A percentile compares a stretch with the other conserved stretches of the same genome.
phyloP scores from a whole-genome alignment of 1,140 invertebrate genomes.

The Bombus pascuorum region DNA sequence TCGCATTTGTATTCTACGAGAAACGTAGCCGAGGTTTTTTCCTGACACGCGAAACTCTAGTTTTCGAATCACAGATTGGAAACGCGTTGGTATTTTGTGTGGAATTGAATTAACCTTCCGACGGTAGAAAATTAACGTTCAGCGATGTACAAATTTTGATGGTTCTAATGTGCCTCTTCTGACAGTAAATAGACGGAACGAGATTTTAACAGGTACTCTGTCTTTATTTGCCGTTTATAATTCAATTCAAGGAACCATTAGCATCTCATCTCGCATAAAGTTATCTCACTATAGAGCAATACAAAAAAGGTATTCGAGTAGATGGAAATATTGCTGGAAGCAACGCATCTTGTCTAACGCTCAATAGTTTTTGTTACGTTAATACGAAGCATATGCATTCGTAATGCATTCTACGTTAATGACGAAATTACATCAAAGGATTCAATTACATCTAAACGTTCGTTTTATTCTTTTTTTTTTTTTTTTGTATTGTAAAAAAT shows the following conservation, averaged over 20 bases:
- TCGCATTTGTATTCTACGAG: constrained; percentile 9
- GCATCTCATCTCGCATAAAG: neutral
- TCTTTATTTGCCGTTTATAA: neutral
- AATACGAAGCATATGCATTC: too few relatives aligned
- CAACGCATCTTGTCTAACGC: neutral
- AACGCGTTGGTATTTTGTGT: neutral
- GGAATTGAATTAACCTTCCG: neutral
- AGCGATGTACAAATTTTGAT: neutral
- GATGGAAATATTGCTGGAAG: neutral
- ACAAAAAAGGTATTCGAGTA: neutral
- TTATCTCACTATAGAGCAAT: neutral
- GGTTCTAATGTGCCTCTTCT: neutral
- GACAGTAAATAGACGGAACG: too few relatives aligned
- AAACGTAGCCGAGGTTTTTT: neutral
- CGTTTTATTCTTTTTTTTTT: too few relatives aligned
- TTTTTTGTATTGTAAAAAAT: too few relatives aligned
- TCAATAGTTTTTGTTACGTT: neutral
- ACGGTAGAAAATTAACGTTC: neutral
- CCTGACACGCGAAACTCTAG: neutral
- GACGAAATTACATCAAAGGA: neutral
- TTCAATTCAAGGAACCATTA: neutral
- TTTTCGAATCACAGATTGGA: neutral
- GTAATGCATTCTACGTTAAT: neutral
- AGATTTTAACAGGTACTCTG: neutral
- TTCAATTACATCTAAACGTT: neutral